Conservation (phyloP, 2,888 invertebrate genomes). For the Yponomeuta cagnagella region DNA sequence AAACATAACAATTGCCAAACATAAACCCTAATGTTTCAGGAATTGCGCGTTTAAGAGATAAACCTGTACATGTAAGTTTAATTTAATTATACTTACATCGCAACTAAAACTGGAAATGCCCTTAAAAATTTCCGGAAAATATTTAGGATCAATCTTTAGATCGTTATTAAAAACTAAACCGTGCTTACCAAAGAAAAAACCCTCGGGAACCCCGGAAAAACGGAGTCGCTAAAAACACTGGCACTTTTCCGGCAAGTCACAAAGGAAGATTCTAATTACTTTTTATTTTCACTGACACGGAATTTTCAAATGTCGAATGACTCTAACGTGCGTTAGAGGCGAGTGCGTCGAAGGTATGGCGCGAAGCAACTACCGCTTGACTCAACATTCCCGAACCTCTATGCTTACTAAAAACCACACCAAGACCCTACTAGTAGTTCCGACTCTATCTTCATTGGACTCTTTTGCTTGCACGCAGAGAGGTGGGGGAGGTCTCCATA, state of each 20-base stretch:
- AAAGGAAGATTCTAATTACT: constrained; percentile 7
- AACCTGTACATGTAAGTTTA: too few relatives aligned
- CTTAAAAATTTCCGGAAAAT: too few relatives aligned
- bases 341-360: constrained; percentile 46
- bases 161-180: not conserved
- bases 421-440: constrained; percentile 31
- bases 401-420: constrained; percentile 48
- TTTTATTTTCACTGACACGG: constrained; percentile 31
- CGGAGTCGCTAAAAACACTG: constrained; percentile 6
- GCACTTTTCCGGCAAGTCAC: constrained; percentile 7
- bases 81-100: too few relatives aligned
- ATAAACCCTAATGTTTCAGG: too few relatives aligned
- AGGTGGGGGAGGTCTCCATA: constrained; percentile 32
- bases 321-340: constrained; percentile 33
- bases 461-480: constrained; percentile 24
- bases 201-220: constrained; percentile 3
- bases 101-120: too few relatives aligned
- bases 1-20: too few relatives aligned
- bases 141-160: not conserved
- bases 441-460: constrained; percentile 32
- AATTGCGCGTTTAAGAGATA: too few relatives aligned
- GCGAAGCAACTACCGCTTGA: constrained; percentile 51
- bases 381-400: constrained; percentile 44
- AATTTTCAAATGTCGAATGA: constrained; percentile 35
- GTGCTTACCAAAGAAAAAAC: constrained; percentile 4